Percentiles rank a stretch among this genome's conserved stretches.
Evolutionary conservation across 2,797 vertebrate genomes (phyloP).

Genomic region (Manis pentadactyla): DNA sequence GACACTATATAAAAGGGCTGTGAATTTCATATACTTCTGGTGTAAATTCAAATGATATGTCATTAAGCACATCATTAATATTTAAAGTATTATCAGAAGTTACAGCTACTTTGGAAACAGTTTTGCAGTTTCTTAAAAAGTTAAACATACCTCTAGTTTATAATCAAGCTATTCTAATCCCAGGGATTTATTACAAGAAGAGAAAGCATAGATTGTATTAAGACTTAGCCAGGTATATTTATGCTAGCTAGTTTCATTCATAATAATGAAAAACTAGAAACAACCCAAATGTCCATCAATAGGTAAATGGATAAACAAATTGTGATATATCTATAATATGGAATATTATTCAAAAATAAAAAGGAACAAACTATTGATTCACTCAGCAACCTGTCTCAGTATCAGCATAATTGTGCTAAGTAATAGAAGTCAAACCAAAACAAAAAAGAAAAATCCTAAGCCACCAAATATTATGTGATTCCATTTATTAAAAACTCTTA

Average conservation of each 20-base stretch:
- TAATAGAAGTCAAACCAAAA: neutral
- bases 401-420: neutral
- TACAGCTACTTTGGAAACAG: neutral
- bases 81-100: too few relatives aligned
- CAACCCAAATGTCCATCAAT: neutral
- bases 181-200: neutral
- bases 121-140: neutral
- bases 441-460: neutral
- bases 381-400: neutral
- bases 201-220: neutral
- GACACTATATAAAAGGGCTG: neutral
- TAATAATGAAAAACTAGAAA: neutral
- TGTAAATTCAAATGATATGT: neutral
- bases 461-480: neutral
- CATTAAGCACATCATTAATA: too few relatives aligned
- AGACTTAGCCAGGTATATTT: neutral
- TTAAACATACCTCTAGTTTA: neutral
- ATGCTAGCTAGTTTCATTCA: neutral
- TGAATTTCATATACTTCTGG: neutral
- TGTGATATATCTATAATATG: neutral
- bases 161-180: neutral
- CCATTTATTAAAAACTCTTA: neutral
- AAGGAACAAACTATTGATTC: neutral
- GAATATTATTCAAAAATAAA: neutral
- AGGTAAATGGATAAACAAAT: neutral